Evolutionary conservation across 2,797 vertebrate species (phyloP), one percentile per base, ranked within the genome.

Genomic region (Lepidocolaptes lacrymiger): DNA sequence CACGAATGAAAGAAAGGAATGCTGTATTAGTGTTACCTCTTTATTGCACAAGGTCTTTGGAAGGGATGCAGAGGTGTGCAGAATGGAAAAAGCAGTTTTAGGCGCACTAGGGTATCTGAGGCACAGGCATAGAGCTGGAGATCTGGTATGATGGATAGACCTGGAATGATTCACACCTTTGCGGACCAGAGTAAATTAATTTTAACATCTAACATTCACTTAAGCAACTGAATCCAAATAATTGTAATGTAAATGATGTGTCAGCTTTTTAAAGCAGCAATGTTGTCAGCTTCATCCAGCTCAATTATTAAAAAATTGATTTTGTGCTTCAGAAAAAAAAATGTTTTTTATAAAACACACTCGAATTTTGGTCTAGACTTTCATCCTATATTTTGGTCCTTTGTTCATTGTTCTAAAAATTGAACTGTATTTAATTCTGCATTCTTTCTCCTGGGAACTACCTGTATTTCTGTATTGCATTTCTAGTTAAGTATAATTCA

Each of bases 371-470:
- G 10, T 68, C 34, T 75, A 86, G 51, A 85, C 43, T 54, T 18
- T 64, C 10, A 44, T 17, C 0, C 1, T 43, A n/a, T 6, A 4
- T 67, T 89, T 85, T 69, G 12, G 23, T 76, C 19, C 48, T 79
- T 85, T 54, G 6, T 74, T 88, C 14, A 41, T 51, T 59, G 26
- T 68, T 89, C 41, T 89, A 76, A 89, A 92, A 95, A 74, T 23
- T 59, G 22, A 71, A 64, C 12, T 63, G 26, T 48, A 2, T 61
- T 88, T 88, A 67, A 69, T 80, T 85, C 39, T 76, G 16, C 46
- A 3, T 82, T 30, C 21, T 78, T 84, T 79, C 52, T 81, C 39
- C 49, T 62, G 37, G 27, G 37, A 93, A 27, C 30, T 81, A 48
- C 15, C 36, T 82, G 20, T 27, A 56, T 61, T 91, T 92, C 67